A percentile compares a stretch with the other conserved stretches of the same genome.
Evolutionary conservation across 2,797 vertebrate species (phyloP).

Genomic region (Clarias platycephalus): DNA sequence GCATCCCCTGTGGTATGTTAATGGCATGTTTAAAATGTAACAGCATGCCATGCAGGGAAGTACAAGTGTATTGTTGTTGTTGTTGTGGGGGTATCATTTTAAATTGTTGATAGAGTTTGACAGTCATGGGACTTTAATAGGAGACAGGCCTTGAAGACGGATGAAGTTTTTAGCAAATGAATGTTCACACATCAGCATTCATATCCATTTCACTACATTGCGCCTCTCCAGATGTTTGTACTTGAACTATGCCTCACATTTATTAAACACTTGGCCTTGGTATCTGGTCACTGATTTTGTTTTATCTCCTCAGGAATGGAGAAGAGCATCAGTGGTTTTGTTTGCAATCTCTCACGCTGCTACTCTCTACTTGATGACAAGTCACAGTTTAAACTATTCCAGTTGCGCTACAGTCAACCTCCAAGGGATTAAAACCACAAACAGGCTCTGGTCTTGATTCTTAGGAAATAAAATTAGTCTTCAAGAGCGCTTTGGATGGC

Average conservation of each 20-base stretch:
- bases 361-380: slow-evolving; percentile 26
- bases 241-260: slow-evolving; percentile 27
- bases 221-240: slow-evolving; percentile 34
- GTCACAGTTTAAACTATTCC: slow-evolving; percentile 13
- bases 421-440: neutral
- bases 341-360: slow-evolving; percentile 26
- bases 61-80: slow-evolving; percentile 64
- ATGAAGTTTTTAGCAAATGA: slow-evolving; percentile 29
- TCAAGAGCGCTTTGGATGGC: neutral
- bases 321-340: slow-evolving; percentile 26
- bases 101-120: slow-evolving; percentile 71
- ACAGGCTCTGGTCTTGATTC: neutral
- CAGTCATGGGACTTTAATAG: slow-evolving; percentile 77
- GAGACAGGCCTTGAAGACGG: slow-evolving; percentile 66
- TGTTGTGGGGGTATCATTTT: slow-evolving; percentile 60
- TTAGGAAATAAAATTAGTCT: neutral
- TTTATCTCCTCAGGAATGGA: slow-evolving; percentile 31
- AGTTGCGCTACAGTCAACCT: slow-evolving; percentile 3
- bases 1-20: slow-evolving; percentile 68
- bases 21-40: slow-evolving; percentile 63
- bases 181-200: slow-evolving; percentile 34
- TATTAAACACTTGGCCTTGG: slow-evolving; percentile 38
- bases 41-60: slow-evolving; percentile 62
- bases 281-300: slow-evolving; percentile 39
- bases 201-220: slow-evolving; percentile 22